Evolutionary conservation across 2,888 invertebrate species (phyloP), one percentile per base, ranked within the genome.

Genomic region (Nephrotoma flavescens): DNA sequence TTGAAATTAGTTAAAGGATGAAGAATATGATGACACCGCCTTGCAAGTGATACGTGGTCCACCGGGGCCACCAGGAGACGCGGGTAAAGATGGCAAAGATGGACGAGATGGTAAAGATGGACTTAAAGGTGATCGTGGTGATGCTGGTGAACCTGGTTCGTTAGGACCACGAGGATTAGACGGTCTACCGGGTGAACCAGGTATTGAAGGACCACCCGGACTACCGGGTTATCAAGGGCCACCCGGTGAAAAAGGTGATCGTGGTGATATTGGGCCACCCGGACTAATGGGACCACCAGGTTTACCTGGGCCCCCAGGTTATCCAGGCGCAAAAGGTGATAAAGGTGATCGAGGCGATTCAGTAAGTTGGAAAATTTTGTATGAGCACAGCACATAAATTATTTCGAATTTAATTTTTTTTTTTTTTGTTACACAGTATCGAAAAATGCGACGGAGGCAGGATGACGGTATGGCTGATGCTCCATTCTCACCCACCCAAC

Each of bases 251-350:
- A 96, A 96, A 90, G 97, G 97, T 87, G 96, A 96, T 90, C 90
- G 91, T 7, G 97, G 98, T 9, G 97, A 97, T 90, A 97, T 97
- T 91, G 98, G 98, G 85, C 97, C 97, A 7, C 97, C 98, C 11
- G 98, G 98, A 87, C 94, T 97, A 89, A 96, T 98, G 95, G 98
- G 98, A 88, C 97, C 98, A 45, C 98, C 98, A 15, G 98, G 97
- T 41, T 91, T 96, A 88, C 95, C 95, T 7, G 95, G 95, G 87
- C 96, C 95, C 47, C 95, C 95, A 89, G 97, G 97, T 3, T 97
- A 97, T 92, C 97, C 97, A 2, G 97, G 97, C 47, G 94, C 95
- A 88, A 97, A 96, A 91, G 97, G 98, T 42, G 97, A 97, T 89
- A 97, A 97, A 90, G 97, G 98, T 47, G 97, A 97, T 91, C 97